Evolutionary conservation across 2,797 vertebrate species (phyloP), one percentile per base, ranked within the genome.

Genomic region (Notamacropus eugenii): DNA sequence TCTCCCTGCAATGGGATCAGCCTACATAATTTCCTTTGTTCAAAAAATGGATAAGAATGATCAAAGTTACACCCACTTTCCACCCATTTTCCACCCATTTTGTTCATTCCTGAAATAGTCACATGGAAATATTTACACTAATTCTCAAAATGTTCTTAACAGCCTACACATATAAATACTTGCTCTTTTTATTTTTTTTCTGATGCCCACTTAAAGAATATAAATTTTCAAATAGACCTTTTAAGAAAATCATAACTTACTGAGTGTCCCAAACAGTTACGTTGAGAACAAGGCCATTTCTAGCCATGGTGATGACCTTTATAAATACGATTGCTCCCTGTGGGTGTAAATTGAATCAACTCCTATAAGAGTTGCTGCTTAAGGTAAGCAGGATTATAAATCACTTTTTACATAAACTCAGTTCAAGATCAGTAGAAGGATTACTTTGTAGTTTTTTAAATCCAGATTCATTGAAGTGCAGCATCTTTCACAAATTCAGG

Each of bases 271-370:
- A 92, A n/a, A 52, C 5, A 91, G 93, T 96, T 90, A 55, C 52
- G 94, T 94, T 96, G 4, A 94, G 62, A 52, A 91, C 91, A 93
- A 95, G 90, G 50, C 91, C 3, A 14, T 95, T 94, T 97, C 58
- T 22, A 92, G n/a, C 46, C 91, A 94, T 87, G 46, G 62, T 93
- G 96, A 93, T 96, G 90, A 95, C 4, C 29, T 94, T 95, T 92
- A 40, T 27, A 94, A 46, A 93, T 52, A 94, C 93, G 96, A 90
- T 55, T 93, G n/a, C 82, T 94, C 28, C 34, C 22, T 50, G 28
- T 14, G 52, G 87, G 46, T 28, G 19, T 11, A 97, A 93, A 91
- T 91, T 90, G 34, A 97, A 34, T 92, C 40, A 93, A 54, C 55
- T 94, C 34, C 54, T 90, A 91, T 34, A 92, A 91, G 13, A 58